Evolutionary conservation across 1,140 invertebrate genomes (phyloP).

Genomic region (Trinorchestia longiramus): DNA sequence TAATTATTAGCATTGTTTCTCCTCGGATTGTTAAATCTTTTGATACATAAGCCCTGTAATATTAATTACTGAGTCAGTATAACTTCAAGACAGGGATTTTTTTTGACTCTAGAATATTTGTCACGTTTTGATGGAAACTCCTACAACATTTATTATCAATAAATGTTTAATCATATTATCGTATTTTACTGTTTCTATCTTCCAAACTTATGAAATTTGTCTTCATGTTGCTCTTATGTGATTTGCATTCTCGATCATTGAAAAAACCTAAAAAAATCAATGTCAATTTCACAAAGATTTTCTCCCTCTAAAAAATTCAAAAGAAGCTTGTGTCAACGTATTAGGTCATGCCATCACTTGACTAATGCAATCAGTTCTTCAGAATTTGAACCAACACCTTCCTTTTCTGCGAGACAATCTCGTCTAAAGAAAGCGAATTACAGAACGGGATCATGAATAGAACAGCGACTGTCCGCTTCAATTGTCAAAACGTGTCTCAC

Average conservation of each 20-base stretch:
- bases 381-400: not conserved
- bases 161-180: too few relatives aligned
- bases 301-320: not conserved
- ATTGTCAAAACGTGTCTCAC: not conserved
- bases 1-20: too few relatives aligned
- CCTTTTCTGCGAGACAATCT: not conserved
- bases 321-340: not conserved
- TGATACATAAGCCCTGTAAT: too few relatives aligned
- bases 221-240: not conserved
- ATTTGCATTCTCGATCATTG: not conserved
- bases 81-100: too few relatives aligned
- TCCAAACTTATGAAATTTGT: too few relatives aligned
- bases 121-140: too few relatives aligned
- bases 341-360: not conserved
- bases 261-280: not conserved
- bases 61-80: too few relatives aligned
- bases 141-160: too few relatives aligned
- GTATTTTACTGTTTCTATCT: too few relatives aligned
- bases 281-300: not conserved
- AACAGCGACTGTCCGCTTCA: not conserved
- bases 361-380: not conserved
- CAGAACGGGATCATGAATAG: not conserved
- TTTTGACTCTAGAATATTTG: too few relatives aligned
- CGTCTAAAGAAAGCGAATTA: not conserved
- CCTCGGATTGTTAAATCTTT: too few relatives aligned